Evolutionary conservation across 2,797 vertebrate genomes (phyloP), one percentile per base, ranked within the genome.

Genomic region (Pitangus sulphuratus): DNA sequence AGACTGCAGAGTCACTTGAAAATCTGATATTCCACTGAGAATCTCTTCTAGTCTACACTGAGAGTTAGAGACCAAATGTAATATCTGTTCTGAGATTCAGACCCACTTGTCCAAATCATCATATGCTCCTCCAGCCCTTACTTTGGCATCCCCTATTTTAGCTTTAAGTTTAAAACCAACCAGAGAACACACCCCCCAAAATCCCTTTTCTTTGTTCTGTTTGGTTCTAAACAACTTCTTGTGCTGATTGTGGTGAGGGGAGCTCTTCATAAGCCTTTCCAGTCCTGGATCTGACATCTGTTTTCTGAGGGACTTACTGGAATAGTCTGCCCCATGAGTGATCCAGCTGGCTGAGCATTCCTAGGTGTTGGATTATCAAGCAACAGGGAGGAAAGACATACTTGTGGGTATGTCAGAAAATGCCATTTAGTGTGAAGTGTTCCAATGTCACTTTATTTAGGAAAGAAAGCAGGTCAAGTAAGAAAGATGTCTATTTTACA

Each of bases 231-330:
- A 61, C 1, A 6, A 64, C 8, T 2, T 33, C 53, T 51, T 88
- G 40, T 75, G 51, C 42, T 69, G 31, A 20, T 12, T 48, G 15
- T 11, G 33, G 9, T 22, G 5, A 12, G 28, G 26, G 28, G 15
- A 80, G 39, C 18, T 75, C 94, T 87, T 86, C 54, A 44, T 31
- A 33, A 82, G 22, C n/a, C 18, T 35, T 95, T 93, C 58, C 77
- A 82, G 6, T 15, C 18, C 39, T 0, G 21, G 62, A 62, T 57
- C 40, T 51, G 77, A 62, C 77, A 82, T 88, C 77, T 95, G 85
- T 92, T 95, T 97, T 94, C 88, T 95, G 88, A 93, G 82, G 58
- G 33, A 79, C 54, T 84, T 87, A n/a, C 28, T 58, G 77, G 31
- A 82, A 35, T 16, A 76, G 11, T 44, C 42, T 72, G 66, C 77